These are phyloP conservation scores for Portevinia maculata DNA, from an alignment of 2,888 invertebrate species.

Conservation along the genomic window DNA sequence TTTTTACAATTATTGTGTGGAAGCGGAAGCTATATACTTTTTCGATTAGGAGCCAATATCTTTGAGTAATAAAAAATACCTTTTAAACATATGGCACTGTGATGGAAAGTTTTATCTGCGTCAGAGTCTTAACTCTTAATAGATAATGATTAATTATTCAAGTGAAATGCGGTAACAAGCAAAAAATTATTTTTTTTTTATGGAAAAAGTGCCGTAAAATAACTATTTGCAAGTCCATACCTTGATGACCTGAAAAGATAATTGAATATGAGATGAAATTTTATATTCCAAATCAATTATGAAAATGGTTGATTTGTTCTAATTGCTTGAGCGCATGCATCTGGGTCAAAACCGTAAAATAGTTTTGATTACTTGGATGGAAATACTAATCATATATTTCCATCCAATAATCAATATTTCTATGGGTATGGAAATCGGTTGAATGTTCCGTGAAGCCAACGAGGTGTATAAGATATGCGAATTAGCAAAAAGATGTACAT, in stretches of 20 bases:
- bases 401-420: too few species aligned
- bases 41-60: slow-evolving; percentile 39
- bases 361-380: too few species aligned
- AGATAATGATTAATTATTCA: slow-evolving; percentile 14
- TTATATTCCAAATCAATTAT: slow-evolving; percentile 6
- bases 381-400: too few species aligned
- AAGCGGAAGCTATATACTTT: slow-evolving; percentile 45
- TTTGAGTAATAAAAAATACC: slow-evolving; percentile 11
- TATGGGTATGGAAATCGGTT: too few species aligned
- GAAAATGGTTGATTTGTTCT: slow-evolving; percentile 13
- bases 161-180: background rate
- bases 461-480: too few species aligned
- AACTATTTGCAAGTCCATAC: background rate
- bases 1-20: slow-evolving; percentile 5
- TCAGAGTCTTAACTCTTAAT: slow-evolving; percentile 12
- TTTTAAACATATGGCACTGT: slow-evolving; percentile 29
- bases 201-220: slow-evolving; percentile 4
- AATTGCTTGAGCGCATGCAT: slow-evolving; percentile 21
- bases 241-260: slow-evolving; percentile 1
- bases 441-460: too few species aligned
- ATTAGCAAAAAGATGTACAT: too few species aligned
- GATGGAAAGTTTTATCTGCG: slow-evolving; percentile 42
- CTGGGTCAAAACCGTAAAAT: slow-evolving; percentile 21
- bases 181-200: slow-evolving; percentile 12
- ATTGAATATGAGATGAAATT: slow-evolving; percentile 8